Base-by-base conservation (phyloP, 2,113 vertebrate species). In the Ophiodon elongatus region DNA sequence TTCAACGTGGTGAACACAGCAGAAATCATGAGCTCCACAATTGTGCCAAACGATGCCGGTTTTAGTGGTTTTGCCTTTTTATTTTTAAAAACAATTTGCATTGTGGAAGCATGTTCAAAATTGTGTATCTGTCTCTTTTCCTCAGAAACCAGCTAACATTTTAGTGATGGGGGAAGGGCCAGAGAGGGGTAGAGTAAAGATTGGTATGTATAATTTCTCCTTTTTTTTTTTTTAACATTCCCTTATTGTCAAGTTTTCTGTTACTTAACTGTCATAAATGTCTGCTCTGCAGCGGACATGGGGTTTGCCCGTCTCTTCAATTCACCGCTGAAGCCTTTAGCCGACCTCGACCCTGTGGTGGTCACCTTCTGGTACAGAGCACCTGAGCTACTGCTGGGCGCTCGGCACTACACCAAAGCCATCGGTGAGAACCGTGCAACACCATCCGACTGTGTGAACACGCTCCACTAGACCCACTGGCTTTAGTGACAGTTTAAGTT, bases 261-360 rank as follows among this genome's bases (percentile, higher is more conserved):
- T 50, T 11, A 10, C 6, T 50, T 75, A 4, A 80, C 52, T 56
- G 1, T 79, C 17, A 57, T 1, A 80, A 1, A 8, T 73, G 21
- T 73, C 17, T 80, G 0, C 74, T 57, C 3, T 84, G 70, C 96
- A 99, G 98, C 98, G 93, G 98, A 99, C 92, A 99, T 99, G 98
- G 98, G 98, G 93, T 99, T 99, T 97, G 98, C 98, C 92, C 97
- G 98, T 60, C 97, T 99, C 94, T 99, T 99, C 97, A 99, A 99
- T 96, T 99, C 98, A 97, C 98, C 98, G 92, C 96, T 99, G 94
- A 99, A 99, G 97, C 98, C 98, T 98, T 98, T 99, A 98, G 98
- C 98, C 91, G 98, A 99, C 96, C 96, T 99, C 91, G 98, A 99
- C 96, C 98, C 98, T 82, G 98, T 99, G 94, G 98, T 99, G 88